These are phyloP conservation scores for Notodonta dromedarius DNA, from an alignment of 2,888 invertebrate genomes.

Conservation along the genomic window DNA sequence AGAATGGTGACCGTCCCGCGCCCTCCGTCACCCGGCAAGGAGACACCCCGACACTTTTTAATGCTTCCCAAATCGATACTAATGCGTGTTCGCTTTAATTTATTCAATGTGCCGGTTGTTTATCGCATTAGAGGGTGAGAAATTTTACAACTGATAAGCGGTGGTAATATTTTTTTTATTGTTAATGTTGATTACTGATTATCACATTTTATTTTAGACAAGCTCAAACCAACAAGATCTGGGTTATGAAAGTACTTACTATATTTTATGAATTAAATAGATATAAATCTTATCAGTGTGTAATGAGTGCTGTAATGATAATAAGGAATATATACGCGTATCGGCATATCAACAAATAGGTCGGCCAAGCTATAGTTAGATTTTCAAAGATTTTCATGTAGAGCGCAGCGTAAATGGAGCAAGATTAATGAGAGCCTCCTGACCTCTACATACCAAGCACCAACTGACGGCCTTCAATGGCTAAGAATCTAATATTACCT, in stretches of 20 bases:
- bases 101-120: slow-evolving; percentile 40
- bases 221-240: too few species aligned
- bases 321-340: too few species aligned
- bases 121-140: slow-evolving; percentile 25
- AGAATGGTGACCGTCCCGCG: slow-evolving; percentile 70
- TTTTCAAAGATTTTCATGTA: slow-evolving; percentile 45
- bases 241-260: too few species aligned
- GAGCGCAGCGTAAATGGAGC: slow-evolving; percentile 30
- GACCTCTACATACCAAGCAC: slow-evolving; percentile 18
- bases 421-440: slow-evolving; percentile 49
- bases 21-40: slow-evolving; percentile 60
- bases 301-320: too few species aligned
- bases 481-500: neutral
- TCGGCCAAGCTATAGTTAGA: too few species aligned
- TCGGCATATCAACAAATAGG: too few species aligned
- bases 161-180: neutral
- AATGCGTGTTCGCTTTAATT: slow-evolving; percentile 62
- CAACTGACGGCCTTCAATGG: slow-evolving; percentile 39
- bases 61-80: slow-evolving; percentile 74
- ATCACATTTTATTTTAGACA: too few species aligned
- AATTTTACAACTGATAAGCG: slow-evolving; percentile 2
- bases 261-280: too few species aligned
- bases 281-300: too few species aligned
- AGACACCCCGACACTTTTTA: slow-evolving; percentile 70
- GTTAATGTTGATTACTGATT: neutral